Conservation (phyloP, 1,140 invertebrate genomes). For the Hormaphis cornu region DNA sequence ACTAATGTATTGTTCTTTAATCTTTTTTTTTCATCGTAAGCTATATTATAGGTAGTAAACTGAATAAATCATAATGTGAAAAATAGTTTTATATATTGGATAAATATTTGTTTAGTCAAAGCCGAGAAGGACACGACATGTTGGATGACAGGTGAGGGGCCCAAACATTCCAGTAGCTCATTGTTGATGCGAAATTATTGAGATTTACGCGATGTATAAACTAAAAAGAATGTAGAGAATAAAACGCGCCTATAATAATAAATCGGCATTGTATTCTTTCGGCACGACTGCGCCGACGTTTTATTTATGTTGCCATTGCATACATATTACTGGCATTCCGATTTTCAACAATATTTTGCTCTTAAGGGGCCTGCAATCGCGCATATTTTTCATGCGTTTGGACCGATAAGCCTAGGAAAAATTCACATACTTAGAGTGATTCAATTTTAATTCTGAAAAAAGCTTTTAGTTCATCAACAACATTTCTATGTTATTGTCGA, state of each 20-base stretch:
- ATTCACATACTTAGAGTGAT: too few species aligned
- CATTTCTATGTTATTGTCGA: too few species aligned
- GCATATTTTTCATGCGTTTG: too few species aligned
- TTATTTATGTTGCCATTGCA: not conserved
- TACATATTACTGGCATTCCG: not conserved
- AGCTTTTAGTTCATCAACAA: too few species aligned
- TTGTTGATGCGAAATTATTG: not conserved
- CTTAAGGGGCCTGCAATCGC: too few species aligned
- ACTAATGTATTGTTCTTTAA: conserved; percentile 25
- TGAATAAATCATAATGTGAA: not conserved
- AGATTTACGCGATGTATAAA: not conserved
- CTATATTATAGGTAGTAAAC: conserved; percentile 3
- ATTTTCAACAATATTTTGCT: conserved; percentile 3
- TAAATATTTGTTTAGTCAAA: conserved; percentile 25
- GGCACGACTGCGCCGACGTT: too few species aligned
- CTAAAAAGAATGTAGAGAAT: not conserved
- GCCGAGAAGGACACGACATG: not conserved
- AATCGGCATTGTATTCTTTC: not conserved
- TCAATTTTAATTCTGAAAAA: too few species aligned
- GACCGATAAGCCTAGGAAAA: too few species aligned
- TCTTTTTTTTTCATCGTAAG: not conserved
- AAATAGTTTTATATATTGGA: conserved; percentile 2
- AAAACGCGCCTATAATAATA: not conserved
- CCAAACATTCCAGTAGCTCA: conserved; percentile 14
- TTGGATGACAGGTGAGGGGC: conserved; percentile 9